Evolutionary conservation across 2,113 vertebrate species (phyloP).

Genomic region (Sylvicapra grimmia): DNA sequence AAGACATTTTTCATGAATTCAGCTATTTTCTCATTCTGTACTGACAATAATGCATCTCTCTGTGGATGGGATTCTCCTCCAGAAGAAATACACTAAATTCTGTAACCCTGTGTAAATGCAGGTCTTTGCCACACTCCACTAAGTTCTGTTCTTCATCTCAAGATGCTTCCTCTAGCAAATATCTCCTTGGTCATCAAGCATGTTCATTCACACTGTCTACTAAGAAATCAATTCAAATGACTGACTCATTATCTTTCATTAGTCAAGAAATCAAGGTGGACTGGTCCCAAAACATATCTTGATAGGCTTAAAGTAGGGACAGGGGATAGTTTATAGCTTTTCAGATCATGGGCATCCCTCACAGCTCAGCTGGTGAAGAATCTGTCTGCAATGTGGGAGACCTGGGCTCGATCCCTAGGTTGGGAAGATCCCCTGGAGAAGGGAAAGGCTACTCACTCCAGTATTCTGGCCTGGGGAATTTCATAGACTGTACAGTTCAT

Average conservation of each 20-base stretch:
- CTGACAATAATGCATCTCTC: neutral
- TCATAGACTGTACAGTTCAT: neutral
- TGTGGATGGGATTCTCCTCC: neutral
- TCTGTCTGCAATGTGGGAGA: neutral
- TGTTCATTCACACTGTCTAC: neutral
- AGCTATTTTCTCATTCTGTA: neutral
- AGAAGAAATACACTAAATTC: neutral
- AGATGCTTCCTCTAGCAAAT: neutral
- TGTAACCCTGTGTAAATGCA: neutral
- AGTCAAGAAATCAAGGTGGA: neutral
- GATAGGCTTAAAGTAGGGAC: neutral
- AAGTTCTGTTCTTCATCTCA: neutral
- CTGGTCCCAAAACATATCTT: neutral
- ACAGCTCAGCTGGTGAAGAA: neutral
- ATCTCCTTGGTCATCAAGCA: neutral
- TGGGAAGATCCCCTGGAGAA: neutral
- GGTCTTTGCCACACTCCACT: neutral
- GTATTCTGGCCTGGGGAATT: neutral
- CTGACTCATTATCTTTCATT: neutral
- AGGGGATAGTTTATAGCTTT: neutral
- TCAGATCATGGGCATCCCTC: neutral
- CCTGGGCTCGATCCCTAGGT: neutral
- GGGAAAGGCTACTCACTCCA: neutral
- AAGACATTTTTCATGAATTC: conserved; percentile 5
- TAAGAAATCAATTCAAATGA: neutral